Base-by-base conservation (phyloP, 2,113 vertebrate species). In the Oncorhynchus masou region DNA sequence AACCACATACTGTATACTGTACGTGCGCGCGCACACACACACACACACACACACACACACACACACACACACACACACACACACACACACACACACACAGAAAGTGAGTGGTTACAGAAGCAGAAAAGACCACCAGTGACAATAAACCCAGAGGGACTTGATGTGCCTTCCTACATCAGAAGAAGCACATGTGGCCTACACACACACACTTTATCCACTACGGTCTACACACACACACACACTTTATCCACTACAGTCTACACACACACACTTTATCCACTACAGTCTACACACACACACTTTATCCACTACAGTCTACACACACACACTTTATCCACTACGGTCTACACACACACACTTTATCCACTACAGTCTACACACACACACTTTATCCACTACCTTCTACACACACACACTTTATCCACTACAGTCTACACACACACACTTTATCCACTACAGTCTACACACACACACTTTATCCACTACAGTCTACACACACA, bases 11-110 rank as follows among this genome's bases (percentile, higher is more conserved):
- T 25, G 12, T 16, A 22, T 68, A 74, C 34, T 45, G 34, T 57
- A 76, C 54, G 71, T 16, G 62, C 20, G 22, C 19, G 8, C 68
- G 48, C 60, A 72, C 68, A 69, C 49, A 24, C 54, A 13, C 16
- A 64, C 45, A 67, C 65, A 66, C 69, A 22, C 68, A 70, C 39
- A 48, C 68, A 70, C 31, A 70, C 39, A 48, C 34, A 70, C 34
- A 70, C 68, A 70, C 31, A 70, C 20, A 62, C 68, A 64, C 25
- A 34, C 11, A 69, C 74, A 12, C 16, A 24, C 67, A 57, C 22
- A 74, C 66, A 68, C 66, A 34, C 66, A 68, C 29, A 68, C 66
- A 20, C 66, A 39, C 29, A 39, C 29, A 39, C 0, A 5, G 4
- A 39, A 2, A 8, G 13, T 6, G 19, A n/a, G 19, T 11, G n/a